Evolutionary conservation across 2,888 invertebrate species (phyloP).

Genomic region (Callyntrura guangdongensis): DNA sequence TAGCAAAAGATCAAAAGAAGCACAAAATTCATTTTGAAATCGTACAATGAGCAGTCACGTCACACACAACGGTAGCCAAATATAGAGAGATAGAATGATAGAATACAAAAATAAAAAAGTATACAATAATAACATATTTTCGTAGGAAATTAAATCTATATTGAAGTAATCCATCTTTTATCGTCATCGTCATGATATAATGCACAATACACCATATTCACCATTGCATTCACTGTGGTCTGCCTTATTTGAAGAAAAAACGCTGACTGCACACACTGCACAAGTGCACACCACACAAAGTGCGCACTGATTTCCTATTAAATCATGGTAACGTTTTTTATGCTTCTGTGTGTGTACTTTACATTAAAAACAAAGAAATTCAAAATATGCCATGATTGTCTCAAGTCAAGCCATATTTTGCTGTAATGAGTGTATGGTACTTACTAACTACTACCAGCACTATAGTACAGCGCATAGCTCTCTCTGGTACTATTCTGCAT

Average conservation of each 20-base stretch:
- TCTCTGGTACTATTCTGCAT: too few relatives aligned
- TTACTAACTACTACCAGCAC: background rate
- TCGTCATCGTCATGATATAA: background rate
- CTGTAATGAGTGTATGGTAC: too few relatives aligned
- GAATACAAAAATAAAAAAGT: background rate
- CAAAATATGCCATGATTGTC: constrained; percentile 9
- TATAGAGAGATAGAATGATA: background rate
- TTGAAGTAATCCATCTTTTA: constrained; percentile 12
- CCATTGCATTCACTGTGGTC: background rate
- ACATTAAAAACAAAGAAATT: constrained; percentile 25
- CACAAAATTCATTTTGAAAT: constrained; percentile 42
- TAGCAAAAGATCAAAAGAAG: constrained; percentile 57
- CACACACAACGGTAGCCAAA: constrained; percentile 54
- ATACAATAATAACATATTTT: constrained; percentile 21
- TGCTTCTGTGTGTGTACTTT: background rate
- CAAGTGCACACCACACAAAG: constrained; percentile 14
- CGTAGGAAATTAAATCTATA: constrained; percentile 29
- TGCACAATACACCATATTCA: background rate
- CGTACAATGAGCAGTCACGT: constrained; percentile 23
- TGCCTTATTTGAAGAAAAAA: background rate
- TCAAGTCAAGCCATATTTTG: background rate
- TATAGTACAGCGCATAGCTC: background rate
- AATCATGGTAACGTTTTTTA: constrained; percentile 7
- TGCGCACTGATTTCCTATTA: constrained; percentile 13
- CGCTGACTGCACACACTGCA: background rate